Base-by-base conservation (phyloP, 2,113 vertebrate genomes). In the Zosterops japonicus region DNA sequence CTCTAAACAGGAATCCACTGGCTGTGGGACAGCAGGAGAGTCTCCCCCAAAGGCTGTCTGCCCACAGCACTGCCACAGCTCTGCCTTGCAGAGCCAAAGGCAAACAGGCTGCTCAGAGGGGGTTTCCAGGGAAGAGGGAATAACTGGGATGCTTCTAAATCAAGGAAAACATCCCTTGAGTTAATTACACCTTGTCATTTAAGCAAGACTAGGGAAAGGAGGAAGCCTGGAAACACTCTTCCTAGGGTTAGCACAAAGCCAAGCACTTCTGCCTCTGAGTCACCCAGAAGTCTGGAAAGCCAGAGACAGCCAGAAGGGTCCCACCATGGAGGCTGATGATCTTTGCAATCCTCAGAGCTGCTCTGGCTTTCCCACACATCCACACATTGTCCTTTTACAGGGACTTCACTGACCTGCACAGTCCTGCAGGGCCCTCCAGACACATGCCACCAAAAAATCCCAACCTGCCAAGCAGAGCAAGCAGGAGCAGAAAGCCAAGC, bases 371-470 rank as follows among this genome's bases (percentile, higher is more conserved):
- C 12, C 72, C 69, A 29, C 60, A 68, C 7, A 47, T 7, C 65
- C 57, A 16, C 0, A 3, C 3, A 0, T 7, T 2, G 0, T 13
- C 42, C 60, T 15, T 20, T 19, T 5, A 35, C 12, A 23, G 72
- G 9, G 21, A 11, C 42, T 64, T 29, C 10, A 2, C 59, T 29
- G 65, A 71, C 22, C 52, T 29, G 29, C 3, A 9, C 5, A 2
- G 33, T 23, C 74, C 82, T 52, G 59, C 70, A 50, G 31, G 28
- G 55, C 41, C n/a, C 39, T 57, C n/a, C 7, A 4, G 39, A 50
- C 19, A 46, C 11, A 29, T 1, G 4, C 25, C 6, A 57, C 31
- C 24, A 59, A 28, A 35, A 72, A 35, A 39, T 11, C 67, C 11
- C 63, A 53, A 49, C 60, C 42, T 5, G 1, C 56, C 1, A 0